Evolutionary conservation across 2,797 vertebrate genomes (phyloP).

Genomic region (Neopelma chrysocephalum): DNA sequence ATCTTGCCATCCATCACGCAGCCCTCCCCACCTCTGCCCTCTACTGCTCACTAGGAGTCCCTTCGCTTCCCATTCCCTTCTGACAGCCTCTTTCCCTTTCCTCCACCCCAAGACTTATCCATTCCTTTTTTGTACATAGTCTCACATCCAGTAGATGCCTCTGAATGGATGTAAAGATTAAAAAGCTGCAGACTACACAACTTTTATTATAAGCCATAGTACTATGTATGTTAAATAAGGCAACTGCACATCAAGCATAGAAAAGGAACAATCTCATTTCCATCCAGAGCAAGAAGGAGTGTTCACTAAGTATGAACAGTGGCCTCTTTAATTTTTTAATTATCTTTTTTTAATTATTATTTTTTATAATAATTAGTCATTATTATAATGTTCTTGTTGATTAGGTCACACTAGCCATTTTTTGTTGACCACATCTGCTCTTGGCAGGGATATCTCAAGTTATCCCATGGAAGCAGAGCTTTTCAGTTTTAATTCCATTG

Average conservation of each 20-base stretch:
- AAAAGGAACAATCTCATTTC: slow-evolving; percentile 46
- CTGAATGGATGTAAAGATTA: slow-evolving; percentile 73
- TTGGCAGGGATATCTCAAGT: not conserved
- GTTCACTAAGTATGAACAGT: slow-evolving; percentile 32
- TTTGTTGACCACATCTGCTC: not conserved
- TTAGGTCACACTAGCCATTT: not conserved
- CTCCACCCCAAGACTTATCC: slow-evolving; percentile 18
- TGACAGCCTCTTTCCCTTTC: not conserved
- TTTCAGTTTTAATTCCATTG: slow-evolving; percentile 11
- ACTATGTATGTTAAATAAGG: slow-evolving; percentile 67
- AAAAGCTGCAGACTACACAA: slow-evolving; percentile 74
- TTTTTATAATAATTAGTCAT: not conserved
- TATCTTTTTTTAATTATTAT: not conserved
- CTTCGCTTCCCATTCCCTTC: not conserved
- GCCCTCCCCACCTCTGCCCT: not conserved
- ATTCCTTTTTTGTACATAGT: slow-evolving; percentile 68
- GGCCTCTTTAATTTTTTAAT: not conserved
- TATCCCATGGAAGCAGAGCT: not conserved
- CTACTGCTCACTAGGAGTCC: slow-evolving; percentile 20
- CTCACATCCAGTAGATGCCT: slow-evolving; percentile 72
- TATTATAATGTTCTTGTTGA: not conserved
- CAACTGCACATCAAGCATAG: slow-evolving; percentile 55
- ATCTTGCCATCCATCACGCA: slow-evolving; percentile 47
- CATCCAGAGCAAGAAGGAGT: slow-evolving; percentile 6
- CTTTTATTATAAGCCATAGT: slow-evolving; percentile 82